These are phyloP conservation scores for Chaetogeoica ovagalla DNA, from an alignment of 2,888 invertebrate genomes.

Conservation along the genomic window DNA sequence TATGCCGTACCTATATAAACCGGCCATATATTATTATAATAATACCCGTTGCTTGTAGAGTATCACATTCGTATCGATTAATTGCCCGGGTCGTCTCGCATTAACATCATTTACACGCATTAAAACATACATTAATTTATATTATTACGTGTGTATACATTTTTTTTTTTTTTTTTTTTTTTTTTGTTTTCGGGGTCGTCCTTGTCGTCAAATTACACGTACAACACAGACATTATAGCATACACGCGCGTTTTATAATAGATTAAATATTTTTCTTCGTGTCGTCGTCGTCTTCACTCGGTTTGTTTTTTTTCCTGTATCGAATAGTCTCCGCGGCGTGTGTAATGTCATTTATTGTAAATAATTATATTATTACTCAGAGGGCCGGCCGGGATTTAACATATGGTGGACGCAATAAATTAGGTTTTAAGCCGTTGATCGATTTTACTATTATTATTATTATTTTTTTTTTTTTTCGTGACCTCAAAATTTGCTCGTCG, in stretches of 20 bases:
- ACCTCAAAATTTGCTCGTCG: no score
- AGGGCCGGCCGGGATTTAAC: no score
- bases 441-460: no score
- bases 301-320: no score
- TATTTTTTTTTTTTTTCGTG: no score
- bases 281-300: not conserved
- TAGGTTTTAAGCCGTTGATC: no score
- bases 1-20: not conserved
- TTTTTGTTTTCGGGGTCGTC: constrained; percentile 25
- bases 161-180: no score
- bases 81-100: constrained; percentile 41
- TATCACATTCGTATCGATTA: constrained; percentile 49
- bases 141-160: not conserved
- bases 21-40: not conserved
- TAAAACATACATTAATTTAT: constrained; percentile 45
- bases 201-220: constrained; percentile 31
- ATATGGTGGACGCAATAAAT: no score
- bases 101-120: constrained; percentile 47
- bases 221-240: constrained; percentile 18
- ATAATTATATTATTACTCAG: no score
- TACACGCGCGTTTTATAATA: not conserved
- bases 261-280: constrained; percentile 27
- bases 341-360: no score
- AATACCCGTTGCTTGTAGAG: not conserved
- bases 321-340: not conserved